These are phyloP conservation scores for Zygothrica quintamaculata DNA, from an alignment of 2,888 invertebrate species.

Conservation along the genomic window DNA sequence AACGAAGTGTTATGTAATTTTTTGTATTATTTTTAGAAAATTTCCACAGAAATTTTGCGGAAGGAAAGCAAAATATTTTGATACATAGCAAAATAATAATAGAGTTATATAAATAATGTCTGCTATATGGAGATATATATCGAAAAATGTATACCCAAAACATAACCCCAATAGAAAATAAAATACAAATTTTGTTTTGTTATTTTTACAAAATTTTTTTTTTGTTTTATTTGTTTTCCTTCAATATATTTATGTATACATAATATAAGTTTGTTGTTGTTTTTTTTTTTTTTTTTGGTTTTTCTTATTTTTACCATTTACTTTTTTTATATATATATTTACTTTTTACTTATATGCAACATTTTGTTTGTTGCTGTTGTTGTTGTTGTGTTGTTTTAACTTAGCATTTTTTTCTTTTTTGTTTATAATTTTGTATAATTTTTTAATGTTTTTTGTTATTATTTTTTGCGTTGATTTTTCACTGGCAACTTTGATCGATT, in stretches of 20 bases:
- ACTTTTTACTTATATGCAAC: constrained; percentile 66
- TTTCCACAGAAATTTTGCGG: too few relatives aligned
- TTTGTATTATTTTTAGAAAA: constrained; percentile 74
- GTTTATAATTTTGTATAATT: constrained; percentile 61
- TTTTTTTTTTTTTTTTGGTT: constrained; percentile 27
- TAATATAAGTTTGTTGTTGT: constrained; percentile 72
- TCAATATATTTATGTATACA: constrained; percentile 81
- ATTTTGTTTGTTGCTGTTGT: constrained; percentile 70
- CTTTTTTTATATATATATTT: constrained; percentile 52
- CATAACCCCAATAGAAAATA: too few relatives aligned
- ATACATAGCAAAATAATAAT: too few relatives aligned
- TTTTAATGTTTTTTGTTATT: constrained; percentile 63
- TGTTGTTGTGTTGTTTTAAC: constrained; percentile 42
- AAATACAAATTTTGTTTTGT: constrained; percentile 33
- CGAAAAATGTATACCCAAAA: too few relatives aligned
- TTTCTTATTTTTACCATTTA: constrained; percentile 28
- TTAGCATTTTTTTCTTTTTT: constrained; percentile 33
- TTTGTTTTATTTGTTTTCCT: constrained; percentile 78
- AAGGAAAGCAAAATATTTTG: too few relatives aligned
- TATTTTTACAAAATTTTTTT: constrained; percentile 80
- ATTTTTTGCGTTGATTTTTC: too few relatives aligned
- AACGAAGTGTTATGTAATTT: constrained; percentile 3
- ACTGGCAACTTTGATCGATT: constrained; percentile 39
- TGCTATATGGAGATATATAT: too few relatives aligned
- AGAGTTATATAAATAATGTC: too few relatives aligned